Percentiles rank a stretch among this genome's conserved stretches.
These are phyloP conservation scores for Lucinisca nassula DNA, from an alignment of 2,888 invertebrate species.

Conservation along the genomic window DNA sequence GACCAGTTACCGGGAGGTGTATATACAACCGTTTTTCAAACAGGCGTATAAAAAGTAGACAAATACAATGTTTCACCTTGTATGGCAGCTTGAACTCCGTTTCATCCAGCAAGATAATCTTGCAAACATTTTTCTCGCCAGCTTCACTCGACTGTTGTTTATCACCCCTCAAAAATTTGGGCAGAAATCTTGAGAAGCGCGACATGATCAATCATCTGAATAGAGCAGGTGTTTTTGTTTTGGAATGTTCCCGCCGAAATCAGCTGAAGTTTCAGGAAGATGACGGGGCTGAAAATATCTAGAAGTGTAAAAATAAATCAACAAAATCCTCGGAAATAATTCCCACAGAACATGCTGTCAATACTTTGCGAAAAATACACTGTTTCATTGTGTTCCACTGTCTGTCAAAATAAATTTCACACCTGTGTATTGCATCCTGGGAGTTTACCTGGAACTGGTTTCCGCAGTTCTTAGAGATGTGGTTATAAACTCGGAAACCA, in stretches of 20 bases:
- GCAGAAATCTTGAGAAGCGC: constrained; percentile 79
- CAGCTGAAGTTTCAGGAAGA: too few relatives aligned
- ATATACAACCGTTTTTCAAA: too few relatives aligned
- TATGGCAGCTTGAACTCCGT: constrained; percentile 77
- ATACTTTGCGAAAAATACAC: background rate
- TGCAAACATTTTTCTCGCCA: constrained; percentile 72
- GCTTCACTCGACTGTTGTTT: constrained; percentile 65
- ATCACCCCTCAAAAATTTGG: constrained; percentile 80
- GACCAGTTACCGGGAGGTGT: too few relatives aligned
- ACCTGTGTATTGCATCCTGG: constrained; percentile 10
- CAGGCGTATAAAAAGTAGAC: too few relatives aligned
- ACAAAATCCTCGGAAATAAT: too few relatives aligned
- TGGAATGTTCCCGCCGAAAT: background rate
- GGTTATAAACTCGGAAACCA: too few relatives aligned
- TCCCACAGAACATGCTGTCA: too few relatives aligned
- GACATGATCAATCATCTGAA: constrained; percentile 42
- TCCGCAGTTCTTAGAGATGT: too few relatives aligned
- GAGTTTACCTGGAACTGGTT: constrained; percentile 3
- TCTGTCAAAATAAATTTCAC: constrained; percentile 13
- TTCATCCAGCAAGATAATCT: constrained; percentile 81
- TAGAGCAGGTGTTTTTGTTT: background rate
- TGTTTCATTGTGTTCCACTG: background rate
- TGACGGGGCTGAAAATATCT: too few relatives aligned
- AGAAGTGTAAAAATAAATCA: too few relatives aligned
- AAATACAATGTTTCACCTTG: too few relatives aligned